Percentiles rank a stretch among this genome's conserved stretches.
These are phyloP conservation scores for Pseudachorutes palmiensis DNA, from an alignment of 1,140 invertebrate genomes.

Conservation along the genomic window DNA sequence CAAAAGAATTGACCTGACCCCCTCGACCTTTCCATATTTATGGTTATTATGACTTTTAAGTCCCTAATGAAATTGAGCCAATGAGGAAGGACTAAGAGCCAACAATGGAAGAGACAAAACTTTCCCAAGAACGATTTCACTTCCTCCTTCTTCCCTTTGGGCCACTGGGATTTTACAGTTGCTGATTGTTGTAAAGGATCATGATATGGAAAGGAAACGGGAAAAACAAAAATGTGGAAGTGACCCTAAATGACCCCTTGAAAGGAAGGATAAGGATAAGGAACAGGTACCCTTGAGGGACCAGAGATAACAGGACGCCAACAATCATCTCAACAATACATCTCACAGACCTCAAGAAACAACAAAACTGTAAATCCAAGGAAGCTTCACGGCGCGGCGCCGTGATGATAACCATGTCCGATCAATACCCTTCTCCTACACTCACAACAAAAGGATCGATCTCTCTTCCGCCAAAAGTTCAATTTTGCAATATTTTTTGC, in stretches of 20 bases:
- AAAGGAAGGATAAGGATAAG: not conserved
- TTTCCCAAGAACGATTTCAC: slow-evolving; percentile 30
- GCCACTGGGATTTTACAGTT: slow-evolving; percentile 1
- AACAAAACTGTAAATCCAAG: not conserved
- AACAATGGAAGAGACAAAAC: slow-evolving; percentile 26
- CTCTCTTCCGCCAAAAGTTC: no score
- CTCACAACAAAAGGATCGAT: no score
- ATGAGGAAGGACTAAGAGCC: slow-evolving; percentile 14
- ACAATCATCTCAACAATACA: no score
- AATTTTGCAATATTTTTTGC: no score
- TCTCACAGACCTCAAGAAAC: not conserved
- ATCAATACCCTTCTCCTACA: no score
- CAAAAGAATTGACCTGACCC: no score
- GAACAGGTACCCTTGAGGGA: not conserved
- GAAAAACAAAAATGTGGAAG: not conserved
- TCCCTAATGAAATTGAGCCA: slow-evolving; percentile 8
- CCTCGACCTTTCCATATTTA: no score
- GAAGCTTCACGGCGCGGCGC: not conserved
- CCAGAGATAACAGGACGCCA: no score
- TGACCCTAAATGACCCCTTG: slow-evolving; percentile 1
- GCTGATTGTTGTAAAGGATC: not conserved
- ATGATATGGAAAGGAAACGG: not conserved
- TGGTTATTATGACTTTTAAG: no score
- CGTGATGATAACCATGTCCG: not conserved
- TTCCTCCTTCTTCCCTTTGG: slow-evolving; percentile 14